Percentiles rank a stretch among this genome's conserved stretches.
Evolutionary conservation across 1,140 invertebrate species (phyloP).

Genomic region (Laodelphax striatellus): DNA sequence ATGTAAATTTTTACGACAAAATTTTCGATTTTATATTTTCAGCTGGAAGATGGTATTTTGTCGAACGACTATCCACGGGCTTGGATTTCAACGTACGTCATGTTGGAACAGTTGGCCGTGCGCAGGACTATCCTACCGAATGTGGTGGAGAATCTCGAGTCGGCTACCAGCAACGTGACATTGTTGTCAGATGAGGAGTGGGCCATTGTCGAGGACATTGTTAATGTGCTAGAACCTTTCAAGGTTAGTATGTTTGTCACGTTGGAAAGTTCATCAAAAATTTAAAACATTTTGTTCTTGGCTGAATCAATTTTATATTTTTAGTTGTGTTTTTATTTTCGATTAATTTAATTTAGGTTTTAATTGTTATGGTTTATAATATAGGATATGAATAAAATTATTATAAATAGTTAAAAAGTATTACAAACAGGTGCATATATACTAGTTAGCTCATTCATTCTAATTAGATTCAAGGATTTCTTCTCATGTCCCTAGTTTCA

Average conservation of each 20-base stretch:
- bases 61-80: conserved; percentile 34
- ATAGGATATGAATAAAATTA: no score
- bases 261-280: background rate
- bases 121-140: conserved; percentile 30
- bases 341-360: no score
- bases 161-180: conserved; percentile 26
- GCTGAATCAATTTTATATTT: no score
- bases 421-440: no score
- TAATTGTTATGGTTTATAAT: no score
- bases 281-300: background rate
- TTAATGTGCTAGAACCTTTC: conserved; percentile 38
- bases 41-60: conserved; percentile 34
- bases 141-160: conserved; percentile 29
- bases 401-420: no score
- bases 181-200: conserved; percentile 34
- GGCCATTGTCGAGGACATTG: conserved; percentile 36
- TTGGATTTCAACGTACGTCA: conserved; percentile 40
- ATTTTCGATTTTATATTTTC: conserved; percentile 8
- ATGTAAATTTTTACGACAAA: no score
- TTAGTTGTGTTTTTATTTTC: no score
- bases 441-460: no score
- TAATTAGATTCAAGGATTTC: no score
- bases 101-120: conserved; percentile 36
- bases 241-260: conserved; percentile 25
- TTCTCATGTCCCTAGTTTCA: no score